phyloP scores from a whole-genome alignment of 1,140 invertebrate species.

The Plutomurus gul region DNA sequence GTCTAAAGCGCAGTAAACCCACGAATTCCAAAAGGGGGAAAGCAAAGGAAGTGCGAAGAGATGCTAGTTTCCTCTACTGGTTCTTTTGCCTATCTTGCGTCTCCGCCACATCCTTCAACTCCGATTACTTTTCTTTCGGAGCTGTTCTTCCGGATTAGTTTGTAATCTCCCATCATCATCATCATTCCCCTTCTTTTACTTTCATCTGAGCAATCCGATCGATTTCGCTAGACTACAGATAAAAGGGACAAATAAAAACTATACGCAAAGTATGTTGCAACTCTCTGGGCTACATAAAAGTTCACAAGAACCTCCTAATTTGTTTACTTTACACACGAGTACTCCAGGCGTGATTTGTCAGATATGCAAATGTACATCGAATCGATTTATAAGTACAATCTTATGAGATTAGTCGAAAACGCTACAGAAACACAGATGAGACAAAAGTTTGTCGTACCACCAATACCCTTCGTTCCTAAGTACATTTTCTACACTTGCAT shows the following conservation, averaged over 20 bases:
- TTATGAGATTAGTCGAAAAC: constrained; percentile 16
- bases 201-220: constrained; percentile 1
- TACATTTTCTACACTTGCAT: no score
- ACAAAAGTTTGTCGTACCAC: no score
- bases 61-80: constrained; percentile 5
- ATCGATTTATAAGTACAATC: not conserved
- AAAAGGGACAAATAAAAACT: constrained; percentile 14
- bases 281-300: constrained; percentile 25
- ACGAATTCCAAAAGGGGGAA: not conserved
- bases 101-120: constrained; percentile 24
- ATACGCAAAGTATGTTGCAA: constrained; percentile 11
- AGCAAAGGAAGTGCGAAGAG: constrained; percentile 17
- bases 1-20: not conserved
- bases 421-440: no score
- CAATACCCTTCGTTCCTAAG: no score
- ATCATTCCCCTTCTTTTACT: not conserved
- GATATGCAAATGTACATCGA: not conserved
- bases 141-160: constrained; percentile 27
- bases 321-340: constrained; percentile 17
- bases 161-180: constrained; percentile 33
- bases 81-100: not conserved
- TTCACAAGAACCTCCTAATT: constrained; percentile 9
- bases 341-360: not conserved
- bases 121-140: constrained; percentile 29
- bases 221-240: not conserved